These are phyloP conservation scores for Tholera decimalis DNA, from an alignment of 2,888 invertebrate species.

Conservation along the genomic window DNA sequence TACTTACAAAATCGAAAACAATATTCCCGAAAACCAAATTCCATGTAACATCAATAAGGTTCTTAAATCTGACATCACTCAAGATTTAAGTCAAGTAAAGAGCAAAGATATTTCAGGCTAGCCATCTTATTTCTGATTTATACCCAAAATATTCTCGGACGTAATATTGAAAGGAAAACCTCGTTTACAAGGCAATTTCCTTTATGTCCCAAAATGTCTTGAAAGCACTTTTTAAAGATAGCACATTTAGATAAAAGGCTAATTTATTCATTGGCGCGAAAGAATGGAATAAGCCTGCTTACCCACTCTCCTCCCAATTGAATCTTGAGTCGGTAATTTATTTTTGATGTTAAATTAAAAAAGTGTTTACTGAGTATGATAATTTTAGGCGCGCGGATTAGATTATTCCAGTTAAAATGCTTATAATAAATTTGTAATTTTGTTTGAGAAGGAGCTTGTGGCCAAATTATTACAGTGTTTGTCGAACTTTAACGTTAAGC, in stretches of 20 bases:
- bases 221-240: conserved; percentile 87
- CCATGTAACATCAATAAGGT: conserved; percentile 39
- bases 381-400: conserved; percentile 30
- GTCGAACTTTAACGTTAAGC: no score
- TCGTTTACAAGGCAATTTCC: conserved; percentile 73
- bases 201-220: conserved; percentile 72
- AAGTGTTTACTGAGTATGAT: conserved; percentile 68
- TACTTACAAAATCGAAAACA: conserved; percentile 13
- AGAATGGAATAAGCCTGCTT: conserved; percentile 81
- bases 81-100: conserved; percentile 45
- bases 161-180: conserved; percentile 63
- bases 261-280: conserved; percentile 89
- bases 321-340: conserved; percentile 82
- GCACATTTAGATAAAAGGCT: conserved; percentile 87
- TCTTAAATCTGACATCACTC: conserved; percentile 52
- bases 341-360: conserved; percentile 83
- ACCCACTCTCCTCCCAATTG: conserved; percentile 83
- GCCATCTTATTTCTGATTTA: conserved; percentile 56
- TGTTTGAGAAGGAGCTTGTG: neutral
- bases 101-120: conserved; percentile 40
- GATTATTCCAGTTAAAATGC: conserved; percentile 4
- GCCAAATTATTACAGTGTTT: neutral
- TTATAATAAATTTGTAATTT: conserved; percentile 27
- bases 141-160: conserved; percentile 67
- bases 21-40: conserved; percentile 23